These are phyloP conservation scores for Xiphophorus couchianus DNA, from an alignment of 2,113 vertebrate species.

Conservation along the genomic window DNA sequence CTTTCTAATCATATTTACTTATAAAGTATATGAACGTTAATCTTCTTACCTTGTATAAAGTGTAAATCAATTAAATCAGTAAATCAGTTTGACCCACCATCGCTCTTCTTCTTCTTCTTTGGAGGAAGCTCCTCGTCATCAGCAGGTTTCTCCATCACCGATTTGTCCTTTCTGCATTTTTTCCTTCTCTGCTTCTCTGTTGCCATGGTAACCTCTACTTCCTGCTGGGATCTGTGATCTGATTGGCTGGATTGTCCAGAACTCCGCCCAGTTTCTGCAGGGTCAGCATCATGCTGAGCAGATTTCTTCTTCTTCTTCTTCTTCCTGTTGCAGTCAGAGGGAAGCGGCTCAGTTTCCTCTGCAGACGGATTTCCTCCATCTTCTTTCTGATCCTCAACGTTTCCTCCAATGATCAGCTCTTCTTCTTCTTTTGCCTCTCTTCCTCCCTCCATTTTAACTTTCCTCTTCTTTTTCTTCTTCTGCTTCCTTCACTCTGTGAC, in stretches of 20 bases:
- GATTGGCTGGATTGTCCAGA: not conserved
- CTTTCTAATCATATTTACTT: too few relatives aligned
- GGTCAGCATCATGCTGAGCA: too few relatives aligned
- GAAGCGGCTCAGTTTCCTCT: not conserved
- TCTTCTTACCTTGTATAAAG: too few relatives aligned
- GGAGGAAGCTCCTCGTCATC: not conserved
- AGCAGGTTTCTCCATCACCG: not conserved
- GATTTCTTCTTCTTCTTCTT: conserved; percentile 7
- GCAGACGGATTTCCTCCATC: not conserved
- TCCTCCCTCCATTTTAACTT: conserved; percentile 4
- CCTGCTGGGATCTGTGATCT: not conserved
- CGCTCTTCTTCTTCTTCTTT: too few relatives aligned
- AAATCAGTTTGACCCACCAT: not conserved
- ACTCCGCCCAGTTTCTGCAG: not conserved
- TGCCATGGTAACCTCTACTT: not conserved
- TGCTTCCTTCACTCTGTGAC: not conserved
- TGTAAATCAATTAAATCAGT: too few relatives aligned
- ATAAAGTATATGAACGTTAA: too few relatives aligned
- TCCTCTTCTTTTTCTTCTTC: conserved; percentile 64
- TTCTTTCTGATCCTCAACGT: conserved; percentile 2
- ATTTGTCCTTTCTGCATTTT: not conserved
- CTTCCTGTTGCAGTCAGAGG: not conserved
- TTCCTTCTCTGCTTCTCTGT: not conserved
- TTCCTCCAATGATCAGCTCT: not conserved
- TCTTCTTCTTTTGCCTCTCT: not conserved